Evolutionary conservation across 2,888 invertebrate genomes (phyloP), one percentile per base, ranked within the genome.

Genomic region (Apotomis turbidana): DNA sequence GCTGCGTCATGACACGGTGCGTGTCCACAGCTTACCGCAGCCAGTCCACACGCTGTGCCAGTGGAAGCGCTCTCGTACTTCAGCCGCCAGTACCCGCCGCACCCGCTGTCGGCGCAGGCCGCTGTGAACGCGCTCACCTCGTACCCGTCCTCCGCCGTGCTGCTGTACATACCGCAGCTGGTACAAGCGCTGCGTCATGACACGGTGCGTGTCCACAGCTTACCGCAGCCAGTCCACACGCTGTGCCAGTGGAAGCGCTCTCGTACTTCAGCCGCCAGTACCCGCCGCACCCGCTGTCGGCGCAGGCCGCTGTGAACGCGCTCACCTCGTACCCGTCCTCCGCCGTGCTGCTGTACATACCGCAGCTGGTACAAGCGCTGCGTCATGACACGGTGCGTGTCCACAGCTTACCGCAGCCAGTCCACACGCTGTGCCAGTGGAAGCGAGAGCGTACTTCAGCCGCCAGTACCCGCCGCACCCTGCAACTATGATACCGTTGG

Each of bases 181-280:
- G 75, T 75, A 61, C 75, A 75, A 54, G 76, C 77, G 5, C 60
- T 73, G 64, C 13, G 76, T 27, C 77, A 77, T 15, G 77, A 77
- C 74, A 93, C 93, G 58, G 92, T 92, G 27, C 83, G 87, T 82
- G 3, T 27, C 27, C 27, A 27, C 27, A 27, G 27, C 27, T 27
- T 27, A 27, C 27, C 49, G 57, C 57, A 66, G 4, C n/a, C 41
- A 13, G 46, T 8, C 15, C 27, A 8, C 38, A 6, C 44, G 44
- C 4, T 44, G 44, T 8, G 44, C 44, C 44, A 6, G 8, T 44
- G 8, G 44, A 44, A 8, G 44, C 44, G 44, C 44, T 44, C 44
- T 5, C 4, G 0, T 98, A 97, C 87, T 98, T 98, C 89, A 98
- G 98, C 8, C 94, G 98, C 0, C 97, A 98, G 85, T 98, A 96